Percentiles rank a stretch among this genome's conserved stretches.
Evolutionary conservation across 2,797 vertebrate species (phyloP).

Genomic region (Leucoraja ocellata): DNA sequence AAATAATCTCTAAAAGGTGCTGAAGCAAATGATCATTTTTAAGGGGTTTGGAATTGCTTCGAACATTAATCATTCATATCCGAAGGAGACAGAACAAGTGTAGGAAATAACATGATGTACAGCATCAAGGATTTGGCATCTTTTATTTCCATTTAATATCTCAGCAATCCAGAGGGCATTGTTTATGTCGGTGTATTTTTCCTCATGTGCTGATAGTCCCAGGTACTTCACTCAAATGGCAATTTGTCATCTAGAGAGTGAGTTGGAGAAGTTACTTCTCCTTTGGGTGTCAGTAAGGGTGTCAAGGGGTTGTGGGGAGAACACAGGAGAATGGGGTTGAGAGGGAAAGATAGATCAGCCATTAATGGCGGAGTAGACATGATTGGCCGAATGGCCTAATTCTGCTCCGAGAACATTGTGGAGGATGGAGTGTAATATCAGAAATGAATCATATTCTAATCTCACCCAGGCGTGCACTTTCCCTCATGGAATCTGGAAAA

Average conservation of each 20-base stretch:
- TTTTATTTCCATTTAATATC: not conserved
- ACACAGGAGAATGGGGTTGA: too few relatives aligned
- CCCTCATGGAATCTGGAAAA: not conserved
- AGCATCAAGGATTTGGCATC: not conserved
- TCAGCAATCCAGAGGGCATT: not conserved
- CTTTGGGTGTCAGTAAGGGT: too few relatives aligned
- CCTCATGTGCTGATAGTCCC: not conserved
- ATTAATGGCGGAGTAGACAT: too few relatives aligned
- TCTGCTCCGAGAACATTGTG: not conserved
- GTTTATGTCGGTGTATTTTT: not conserved
- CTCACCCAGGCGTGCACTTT: not conserved
- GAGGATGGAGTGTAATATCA: not conserved
- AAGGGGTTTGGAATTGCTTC: not conserved
- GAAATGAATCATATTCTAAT: not conserved
- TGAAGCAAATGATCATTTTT: not conserved
- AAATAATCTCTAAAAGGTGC: not conserved
- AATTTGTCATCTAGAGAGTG: not conserved
- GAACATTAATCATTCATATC: not conserved
- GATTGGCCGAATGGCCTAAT: too few relatives aligned
- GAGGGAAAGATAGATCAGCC: too few relatives aligned
- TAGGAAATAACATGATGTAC: not conserved
- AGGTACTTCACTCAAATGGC: not conserved
- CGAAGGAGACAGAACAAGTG: not conserved
- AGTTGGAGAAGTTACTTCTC: not conserved
- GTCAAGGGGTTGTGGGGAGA: too few relatives aligned